These are phyloP conservation scores for Galeruca laticollis DNA, from an alignment of 2,888 invertebrate species.

Conservation along the genomic window DNA sequence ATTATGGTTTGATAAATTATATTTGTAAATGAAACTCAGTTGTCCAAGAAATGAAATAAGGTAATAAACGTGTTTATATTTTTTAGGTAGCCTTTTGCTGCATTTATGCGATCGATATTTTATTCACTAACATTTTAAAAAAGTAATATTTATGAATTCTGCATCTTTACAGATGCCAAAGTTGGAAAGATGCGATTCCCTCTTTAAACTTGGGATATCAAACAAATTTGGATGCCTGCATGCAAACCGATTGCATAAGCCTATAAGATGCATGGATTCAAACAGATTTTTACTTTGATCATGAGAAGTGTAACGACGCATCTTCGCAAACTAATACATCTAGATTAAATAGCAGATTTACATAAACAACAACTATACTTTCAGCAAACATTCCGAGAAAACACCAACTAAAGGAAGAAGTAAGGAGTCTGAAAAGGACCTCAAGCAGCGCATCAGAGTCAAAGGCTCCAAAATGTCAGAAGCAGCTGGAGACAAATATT, in stretches of 20 bases:
- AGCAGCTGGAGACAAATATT: too few relatives aligned
- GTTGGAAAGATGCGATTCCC: too few relatives aligned
- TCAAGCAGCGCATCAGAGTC: too few relatives aligned
- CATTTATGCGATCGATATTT: background rate
- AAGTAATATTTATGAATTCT: too few relatives aligned
- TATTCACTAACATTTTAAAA: too few relatives aligned
- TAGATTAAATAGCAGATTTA: background rate
- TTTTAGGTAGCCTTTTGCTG: background rate
- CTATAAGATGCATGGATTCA: background rate
- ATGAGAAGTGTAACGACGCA: background rate
- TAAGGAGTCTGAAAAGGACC: too few relatives aligned
- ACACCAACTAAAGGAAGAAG: background rate
- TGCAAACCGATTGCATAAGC: background rate
- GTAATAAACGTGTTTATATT: conserved; percentile 2
- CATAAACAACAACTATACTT: conserved; percentile 1
- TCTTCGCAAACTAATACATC: background rate
- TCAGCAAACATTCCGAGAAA: conserved; percentile 2
- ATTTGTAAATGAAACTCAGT: too few relatives aligned
- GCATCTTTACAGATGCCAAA: too few relatives aligned
- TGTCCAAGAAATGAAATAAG: background rate
- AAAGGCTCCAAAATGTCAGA: too few relatives aligned
- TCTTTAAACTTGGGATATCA: too few relatives aligned
- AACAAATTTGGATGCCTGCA: background rate
- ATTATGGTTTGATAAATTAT: too few relatives aligned
- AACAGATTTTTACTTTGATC: too few relatives aligned